Percentiles rank a stretch among this genome's conserved stretches.
These are phyloP conservation scores for Gastrophysa polygoni DNA, from an alignment of 2,888 invertebrate genomes.

Conservation along the genomic window DNA sequence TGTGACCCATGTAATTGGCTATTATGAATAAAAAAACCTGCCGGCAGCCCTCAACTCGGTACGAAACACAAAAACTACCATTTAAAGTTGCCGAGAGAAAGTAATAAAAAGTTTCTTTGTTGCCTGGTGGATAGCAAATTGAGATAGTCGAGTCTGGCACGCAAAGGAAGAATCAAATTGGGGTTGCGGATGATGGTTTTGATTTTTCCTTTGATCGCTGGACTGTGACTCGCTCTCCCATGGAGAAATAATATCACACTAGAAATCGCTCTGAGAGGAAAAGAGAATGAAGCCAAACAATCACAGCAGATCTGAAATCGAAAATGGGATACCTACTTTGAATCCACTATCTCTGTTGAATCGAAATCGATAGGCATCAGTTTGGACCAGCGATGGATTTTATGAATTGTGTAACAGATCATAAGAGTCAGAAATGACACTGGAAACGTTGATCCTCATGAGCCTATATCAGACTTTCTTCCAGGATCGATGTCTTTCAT, in stretches of 20 bases:
- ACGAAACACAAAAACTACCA: conserved; percentile 28
- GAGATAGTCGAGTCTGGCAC: conserved; percentile 20
- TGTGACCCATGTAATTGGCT: conserved; percentile 37
- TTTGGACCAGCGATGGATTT: too few species aligned
- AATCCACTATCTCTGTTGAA: not conserved
- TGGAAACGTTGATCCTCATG: too few species aligned
- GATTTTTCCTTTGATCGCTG: conserved; percentile 13
- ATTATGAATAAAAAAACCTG: conserved; percentile 36
- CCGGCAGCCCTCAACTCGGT: conserved; percentile 20
- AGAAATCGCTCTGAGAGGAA: not conserved
- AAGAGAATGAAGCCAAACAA: not conserved
- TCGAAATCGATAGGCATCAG: too few species aligned
- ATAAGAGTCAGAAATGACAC: too few species aligned
- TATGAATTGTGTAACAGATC: too few species aligned
- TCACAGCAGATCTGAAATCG: not conserved
- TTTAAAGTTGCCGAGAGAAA: conserved; percentile 24
- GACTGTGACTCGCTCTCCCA: conserved; percentile 2
- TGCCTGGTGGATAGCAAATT: conserved; percentile 25
- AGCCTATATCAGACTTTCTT: too few species aligned
- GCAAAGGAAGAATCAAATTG: conserved; percentile 15
- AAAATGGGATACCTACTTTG: not conserved
- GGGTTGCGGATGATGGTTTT: conserved; percentile 11
- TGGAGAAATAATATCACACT: not conserved
- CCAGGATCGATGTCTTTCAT: too few species aligned
- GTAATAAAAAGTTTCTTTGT: conserved; percentile 42